Evolutionary conservation across 1,140 invertebrate species (phyloP), one percentile per base, ranked within the genome.

Genomic region (Drosophila baimaii): DNA sequence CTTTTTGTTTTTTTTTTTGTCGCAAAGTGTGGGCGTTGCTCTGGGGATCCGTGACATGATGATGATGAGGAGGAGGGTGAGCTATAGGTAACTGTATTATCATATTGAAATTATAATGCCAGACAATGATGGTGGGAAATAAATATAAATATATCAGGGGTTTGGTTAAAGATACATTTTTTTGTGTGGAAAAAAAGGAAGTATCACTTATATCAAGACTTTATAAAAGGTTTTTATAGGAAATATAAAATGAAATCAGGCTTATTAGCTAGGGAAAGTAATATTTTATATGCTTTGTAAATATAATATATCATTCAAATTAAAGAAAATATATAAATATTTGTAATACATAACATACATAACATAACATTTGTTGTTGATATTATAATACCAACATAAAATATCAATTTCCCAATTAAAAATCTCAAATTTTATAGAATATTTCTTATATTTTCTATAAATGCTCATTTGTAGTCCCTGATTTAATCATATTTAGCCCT

Each of bases 81-180:
- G 13, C 10, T 3, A 43, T 58, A 58, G 68, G 63, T 69, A 56
- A 56, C 68, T 39, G 41, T 70, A 70, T 70, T 71, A 71, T 71
- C 64, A 71, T 70, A 17, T 39, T 43, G 25, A 57, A 69, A 57
- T 56, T 69, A 56, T 56, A 69, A 39, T 23, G 39, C 10, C 57
- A 66, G 29, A 31, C 47, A n/a, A 19, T 47, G 13, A 13, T 46
- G 15, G 13, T 21, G 29, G 21, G 6, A 3, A 17, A 19, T 31
- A 19, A 17, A 17, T 12, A 13, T 27, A 19, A 39, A 19, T 8
- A 13, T 31, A 15, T 0, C 10, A 21, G 21, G 58, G 8, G 27
- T 5, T 17, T 0, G 9, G 1, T 44, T 13, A 4, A 5, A 17
- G 47, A 4, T 2, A 35, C 5, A n/a, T n/a, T 17, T 3, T 12